phyloP scores from a whole-genome alignment of 2,797 vertebrate genomes.

The Eulemur mongoz region DNA sequence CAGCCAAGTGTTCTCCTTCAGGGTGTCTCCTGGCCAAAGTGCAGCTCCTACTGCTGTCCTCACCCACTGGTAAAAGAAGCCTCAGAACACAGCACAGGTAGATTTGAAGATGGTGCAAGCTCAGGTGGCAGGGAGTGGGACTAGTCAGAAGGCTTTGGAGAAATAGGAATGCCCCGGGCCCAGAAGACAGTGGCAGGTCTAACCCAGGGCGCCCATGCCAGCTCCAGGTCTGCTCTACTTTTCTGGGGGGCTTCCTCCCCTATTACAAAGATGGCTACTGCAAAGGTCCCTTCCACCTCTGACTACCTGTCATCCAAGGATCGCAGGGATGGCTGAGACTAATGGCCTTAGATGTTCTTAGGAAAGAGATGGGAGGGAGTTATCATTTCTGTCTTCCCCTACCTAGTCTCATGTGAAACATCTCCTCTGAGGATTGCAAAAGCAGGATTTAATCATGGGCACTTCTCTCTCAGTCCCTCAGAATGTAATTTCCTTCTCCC shows the following conservation, averaged over 20 bases:
- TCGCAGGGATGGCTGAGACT: not conserved
- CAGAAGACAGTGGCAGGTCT: not conserved
- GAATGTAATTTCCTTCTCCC: not conserved
- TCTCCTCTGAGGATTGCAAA: not conserved
- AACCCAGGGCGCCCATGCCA: fast-evolving
- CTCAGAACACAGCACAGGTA: not conserved
- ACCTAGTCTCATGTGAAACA: not conserved
- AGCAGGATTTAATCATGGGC: not conserved
- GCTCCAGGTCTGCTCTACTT: not conserved
- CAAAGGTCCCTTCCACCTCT: not conserved
- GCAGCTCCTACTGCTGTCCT: not conserved
- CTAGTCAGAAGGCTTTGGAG: not conserved
- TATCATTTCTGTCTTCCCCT: not conserved
- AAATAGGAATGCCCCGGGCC: not conserved
- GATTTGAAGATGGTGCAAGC: not conserved
- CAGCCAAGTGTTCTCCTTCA: not conserved
- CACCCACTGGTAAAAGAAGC: not conserved
- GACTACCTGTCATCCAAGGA: not conserved
- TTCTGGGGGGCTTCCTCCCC: not conserved
- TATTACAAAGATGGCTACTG: not conserved
- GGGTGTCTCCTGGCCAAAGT: not conserved
- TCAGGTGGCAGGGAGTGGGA: not conserved
- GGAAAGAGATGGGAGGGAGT: not conserved
- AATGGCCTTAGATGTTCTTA: not conserved
- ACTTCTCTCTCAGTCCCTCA: not conserved